Percentiles rank a stretch among this genome's conserved stretches.
These are phyloP conservation scores for Papilio elwesi DNA, from an alignment of 2,888 invertebrate genomes.

Conservation along the genomic window DNA sequence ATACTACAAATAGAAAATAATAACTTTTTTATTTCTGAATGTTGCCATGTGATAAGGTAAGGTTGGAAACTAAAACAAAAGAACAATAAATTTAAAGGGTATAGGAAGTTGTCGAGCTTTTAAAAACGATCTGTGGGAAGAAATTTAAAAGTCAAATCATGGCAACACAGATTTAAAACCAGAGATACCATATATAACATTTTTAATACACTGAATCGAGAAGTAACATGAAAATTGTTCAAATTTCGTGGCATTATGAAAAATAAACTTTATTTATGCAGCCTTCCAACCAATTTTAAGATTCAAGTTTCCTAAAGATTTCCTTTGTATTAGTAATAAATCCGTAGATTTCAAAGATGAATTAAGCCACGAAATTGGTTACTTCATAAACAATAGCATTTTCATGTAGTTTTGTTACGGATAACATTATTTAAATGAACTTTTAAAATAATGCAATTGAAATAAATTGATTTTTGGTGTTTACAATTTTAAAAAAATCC, in stretches of 20 bases:
- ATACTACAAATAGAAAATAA: slow-evolving; percentile 46
- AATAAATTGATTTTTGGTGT: slow-evolving; percentile 9
- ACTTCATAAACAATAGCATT: not conserved
- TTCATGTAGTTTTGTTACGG: not conserved
- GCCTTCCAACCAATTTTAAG: no score
- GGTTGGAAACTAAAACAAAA: not conserved
- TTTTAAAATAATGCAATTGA: not conserved
- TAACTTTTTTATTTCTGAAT: slow-evolving; percentile 38
- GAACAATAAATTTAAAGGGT: not conserved
- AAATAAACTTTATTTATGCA: no score
- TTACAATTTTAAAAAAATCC: slow-evolving; percentile 1
- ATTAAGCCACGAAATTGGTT: not conserved
- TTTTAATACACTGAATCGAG: no score
- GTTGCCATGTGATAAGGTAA: slow-evolving; percentile 15
- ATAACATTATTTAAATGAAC: slow-evolving; percentile 2
- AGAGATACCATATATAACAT: slow-evolving; percentile 13
- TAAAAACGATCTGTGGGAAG: no score
- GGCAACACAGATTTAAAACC: slow-evolving; percentile 2
- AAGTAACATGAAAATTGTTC: not conserved
- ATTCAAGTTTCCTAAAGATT: not conserved
- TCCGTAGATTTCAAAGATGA: not conserved
- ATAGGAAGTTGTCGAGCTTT: no score
- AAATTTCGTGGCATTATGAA: slow-evolving; percentile 9
- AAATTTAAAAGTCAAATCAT: not conserved
- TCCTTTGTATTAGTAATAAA: no score